Evolutionary conservation across 2,888 invertebrate species (phyloP).

Genomic region (Suillia variegata): DNA sequence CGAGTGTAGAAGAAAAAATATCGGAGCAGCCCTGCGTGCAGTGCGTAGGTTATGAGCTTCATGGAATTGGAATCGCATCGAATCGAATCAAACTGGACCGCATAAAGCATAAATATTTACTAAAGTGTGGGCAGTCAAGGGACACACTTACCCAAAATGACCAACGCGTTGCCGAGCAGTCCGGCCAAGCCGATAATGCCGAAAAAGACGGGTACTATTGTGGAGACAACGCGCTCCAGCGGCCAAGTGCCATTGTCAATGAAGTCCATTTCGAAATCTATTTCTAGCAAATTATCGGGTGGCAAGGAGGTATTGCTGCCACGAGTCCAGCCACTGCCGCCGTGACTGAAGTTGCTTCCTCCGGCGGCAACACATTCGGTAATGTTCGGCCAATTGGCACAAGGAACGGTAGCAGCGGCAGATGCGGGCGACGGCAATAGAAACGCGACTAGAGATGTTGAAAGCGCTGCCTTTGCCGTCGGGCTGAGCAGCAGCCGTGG

Average conservation of each 20-base stretch:
- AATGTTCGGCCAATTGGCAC: constrained; percentile 38
- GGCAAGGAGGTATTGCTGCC: constrained; percentile 31
- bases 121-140: no score
- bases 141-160: constrained; percentile 68
- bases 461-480: constrained; percentile 24
- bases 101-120: no score
- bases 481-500: constrained; percentile 18
- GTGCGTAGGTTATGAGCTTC: no score
- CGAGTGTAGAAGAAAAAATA: no score
- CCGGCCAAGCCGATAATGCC: constrained; percentile 86
- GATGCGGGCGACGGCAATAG: constrained; percentile 16
- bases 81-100: no score
- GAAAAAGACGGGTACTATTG: constrained; percentile 81
- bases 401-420: no score
- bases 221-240: constrained; percentile 70
- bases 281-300: constrained; percentile 50
- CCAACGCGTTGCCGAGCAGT: constrained; percentile 86
- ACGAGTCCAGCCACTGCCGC: constrained; percentile 21
- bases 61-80: no score
- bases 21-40: no score
- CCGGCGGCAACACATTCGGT: constrained; percentile 32
- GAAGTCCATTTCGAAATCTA: constrained; percentile 54
- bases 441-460: constrained; percentile 27
- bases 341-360: constrained; percentile 18
- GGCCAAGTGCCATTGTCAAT: constrained; percentile 64